Percentiles rank a stretch among this genome's conserved stretches.
Conservation (phyloP, 2,113 vertebrate genomes). For the Phoenicopterus ruber region DNA sequence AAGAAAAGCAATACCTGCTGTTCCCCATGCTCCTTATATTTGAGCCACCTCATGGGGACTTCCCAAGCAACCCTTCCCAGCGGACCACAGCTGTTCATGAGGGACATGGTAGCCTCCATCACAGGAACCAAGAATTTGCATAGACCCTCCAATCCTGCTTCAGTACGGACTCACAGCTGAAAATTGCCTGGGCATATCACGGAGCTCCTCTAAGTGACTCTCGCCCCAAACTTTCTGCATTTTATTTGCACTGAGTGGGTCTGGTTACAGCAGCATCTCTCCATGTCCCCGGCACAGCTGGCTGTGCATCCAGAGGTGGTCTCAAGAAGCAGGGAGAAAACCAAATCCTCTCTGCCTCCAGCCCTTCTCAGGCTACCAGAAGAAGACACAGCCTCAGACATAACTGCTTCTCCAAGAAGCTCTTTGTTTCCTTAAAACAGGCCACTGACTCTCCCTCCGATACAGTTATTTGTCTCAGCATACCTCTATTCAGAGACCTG, state of each 20-base stretch:
- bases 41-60: neutral
- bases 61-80: neutral
- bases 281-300: neutral
- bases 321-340: neutral
- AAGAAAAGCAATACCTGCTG: neutral
- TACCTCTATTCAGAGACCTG: neutral
- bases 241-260: neutral
- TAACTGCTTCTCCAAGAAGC: neutral
- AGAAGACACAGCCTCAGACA: neutral
- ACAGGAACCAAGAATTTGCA: neutral
- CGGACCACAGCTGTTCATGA: fast-evolving
- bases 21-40: fast-evolving
- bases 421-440: neutral
- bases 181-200: neutral
- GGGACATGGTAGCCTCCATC: neutral
- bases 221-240: neutral
- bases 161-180: neutral
- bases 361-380: neutral
- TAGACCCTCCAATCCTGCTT: neutral
- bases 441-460: neutral
- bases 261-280: neutral
- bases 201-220: neutral
- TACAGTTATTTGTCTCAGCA: neutral
- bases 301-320: neutral
- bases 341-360: neutral